A percentile compares a stretch with the other conserved stretches of the same genome.
These are phyloP conservation scores for Homarus americanus DNA, from an alignment of 1,140 invertebrate species.

Conservation along the genomic window DNA sequence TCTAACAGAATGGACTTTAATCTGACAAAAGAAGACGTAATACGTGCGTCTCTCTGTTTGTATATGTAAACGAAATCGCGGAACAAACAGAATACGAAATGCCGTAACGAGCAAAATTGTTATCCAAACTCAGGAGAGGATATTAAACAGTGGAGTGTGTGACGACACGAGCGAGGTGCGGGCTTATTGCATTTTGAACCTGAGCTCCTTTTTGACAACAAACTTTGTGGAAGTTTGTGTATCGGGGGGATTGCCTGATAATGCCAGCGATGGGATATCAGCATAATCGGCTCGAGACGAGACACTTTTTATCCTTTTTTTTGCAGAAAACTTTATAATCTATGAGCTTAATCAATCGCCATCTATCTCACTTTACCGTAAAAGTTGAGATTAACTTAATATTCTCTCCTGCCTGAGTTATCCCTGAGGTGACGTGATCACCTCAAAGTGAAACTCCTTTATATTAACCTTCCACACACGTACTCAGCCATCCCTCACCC, in stretches of 20 bases:
- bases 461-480: not conserved
- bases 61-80: constrained; percentile 12
- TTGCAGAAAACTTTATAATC: constrained; percentile 9
- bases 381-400: constrained; percentile 14
- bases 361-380: constrained; percentile 12
- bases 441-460: not conserved
- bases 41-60: not conserved
- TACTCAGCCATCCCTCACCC: not conserved
- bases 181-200: constrained; percentile 7
- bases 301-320: not conserved
- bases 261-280: constrained; percentile 8
- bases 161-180: not conserved
- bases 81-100: constrained; percentile 2
- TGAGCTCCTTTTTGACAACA: not conserved
- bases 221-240: not conserved
- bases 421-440: not conserved
- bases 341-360: constrained; percentile 14
- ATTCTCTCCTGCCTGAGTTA: not conserved
- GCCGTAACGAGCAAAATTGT: constrained; percentile 20
- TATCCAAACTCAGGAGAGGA: constrained; percentile 5
- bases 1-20: not conserved
- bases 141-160: constrained; percentile 21
- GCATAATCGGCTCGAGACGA: not conserved
- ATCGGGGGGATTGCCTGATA: constrained; percentile 7
- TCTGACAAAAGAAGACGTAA: not conserved